These are phyloP conservation scores for Tapirus terrestris DNA, from an alignment of 2,113 vertebrate species.

Conservation along the genomic window DNA sequence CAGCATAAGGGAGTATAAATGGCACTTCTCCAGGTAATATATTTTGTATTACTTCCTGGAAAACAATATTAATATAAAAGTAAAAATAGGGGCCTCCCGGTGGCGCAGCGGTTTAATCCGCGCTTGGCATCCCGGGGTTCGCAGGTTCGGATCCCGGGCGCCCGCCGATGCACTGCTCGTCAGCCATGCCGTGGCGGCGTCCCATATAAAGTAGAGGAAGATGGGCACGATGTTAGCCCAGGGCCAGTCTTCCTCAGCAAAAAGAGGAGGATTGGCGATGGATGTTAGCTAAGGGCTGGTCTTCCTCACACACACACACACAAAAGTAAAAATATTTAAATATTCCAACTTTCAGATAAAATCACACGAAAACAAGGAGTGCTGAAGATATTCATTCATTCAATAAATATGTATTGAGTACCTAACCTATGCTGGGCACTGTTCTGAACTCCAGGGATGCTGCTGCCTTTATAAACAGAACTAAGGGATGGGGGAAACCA, in stretches of 20 bases:
- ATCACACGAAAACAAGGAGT: background rate
- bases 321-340: background rate
- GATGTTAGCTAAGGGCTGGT: no score
- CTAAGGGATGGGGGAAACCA: background rate
- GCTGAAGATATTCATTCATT: background rate
- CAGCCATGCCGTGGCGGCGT: no score
- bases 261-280: no score
- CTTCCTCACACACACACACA: no score
- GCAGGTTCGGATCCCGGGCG: no score
- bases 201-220: no score
- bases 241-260: no score
- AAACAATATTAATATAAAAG: background rate
- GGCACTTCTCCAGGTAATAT: background rate
- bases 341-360: background rate
- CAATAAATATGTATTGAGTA: background rate
- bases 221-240: no score
- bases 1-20: background rate
- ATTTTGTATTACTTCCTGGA: background rate
- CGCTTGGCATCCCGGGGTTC: no score
- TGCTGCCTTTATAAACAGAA: conserved; percentile 18
- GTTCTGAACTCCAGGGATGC: background rate
- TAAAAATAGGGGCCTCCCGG: no score
- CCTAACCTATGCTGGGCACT: background rate
- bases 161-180: no score
- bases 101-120: no score